These are phyloP conservation scores for Cyprinus carpio DNA, from an alignment of 2,113 vertebrate genomes.

Conservation along the genomic window DNA sequence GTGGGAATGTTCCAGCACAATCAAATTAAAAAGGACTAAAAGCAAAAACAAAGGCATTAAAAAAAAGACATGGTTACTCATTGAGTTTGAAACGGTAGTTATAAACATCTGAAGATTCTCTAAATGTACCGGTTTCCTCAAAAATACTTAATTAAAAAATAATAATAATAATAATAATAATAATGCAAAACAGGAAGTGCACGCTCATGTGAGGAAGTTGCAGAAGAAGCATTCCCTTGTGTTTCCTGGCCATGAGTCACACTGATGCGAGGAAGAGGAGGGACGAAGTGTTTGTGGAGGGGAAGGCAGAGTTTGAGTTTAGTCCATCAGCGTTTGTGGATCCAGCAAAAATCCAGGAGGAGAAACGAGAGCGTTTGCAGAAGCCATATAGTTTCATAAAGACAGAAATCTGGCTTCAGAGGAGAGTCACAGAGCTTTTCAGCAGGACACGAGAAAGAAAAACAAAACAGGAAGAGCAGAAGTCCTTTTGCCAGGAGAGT, in stretches of 20 bases:
- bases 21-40: constrained; percentile 50
- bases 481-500: constrained; percentile 1
- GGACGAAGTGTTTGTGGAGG: constrained; percentile 9
- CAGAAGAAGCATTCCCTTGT: constrained; percentile 49
- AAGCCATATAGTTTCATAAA: not conserved
- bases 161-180: constrained; percentile 33
- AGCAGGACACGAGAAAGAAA: not conserved
- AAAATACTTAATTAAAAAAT: constrained; percentile 9
- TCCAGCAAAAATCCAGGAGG: constrained; percentile 25
- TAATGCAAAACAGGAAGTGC: constrained; percentile 52
- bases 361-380: not conserved
- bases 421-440: constrained; percentile 36
- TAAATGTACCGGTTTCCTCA: constrained; percentile 46
- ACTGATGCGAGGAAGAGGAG: constrained; percentile 24
- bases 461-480: not conserved
- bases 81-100: constrained; percentile 55
- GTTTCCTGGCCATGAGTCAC: constrained; percentile 40
- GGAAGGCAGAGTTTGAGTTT: constrained; percentile 34
- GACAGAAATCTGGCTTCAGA: not conserved
- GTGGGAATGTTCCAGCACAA: constrained; percentile 67
- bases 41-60: constrained; percentile 13
- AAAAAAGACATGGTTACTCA: constrained; percentile 42
- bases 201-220: constrained; percentile 59
- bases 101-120: constrained; percentile 65
- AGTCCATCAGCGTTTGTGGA: constrained; percentile 34